phyloP scores from a whole-genome alignment of 1,140 invertebrate genomes.

The Temnothorax curvispinosus region DNA sequence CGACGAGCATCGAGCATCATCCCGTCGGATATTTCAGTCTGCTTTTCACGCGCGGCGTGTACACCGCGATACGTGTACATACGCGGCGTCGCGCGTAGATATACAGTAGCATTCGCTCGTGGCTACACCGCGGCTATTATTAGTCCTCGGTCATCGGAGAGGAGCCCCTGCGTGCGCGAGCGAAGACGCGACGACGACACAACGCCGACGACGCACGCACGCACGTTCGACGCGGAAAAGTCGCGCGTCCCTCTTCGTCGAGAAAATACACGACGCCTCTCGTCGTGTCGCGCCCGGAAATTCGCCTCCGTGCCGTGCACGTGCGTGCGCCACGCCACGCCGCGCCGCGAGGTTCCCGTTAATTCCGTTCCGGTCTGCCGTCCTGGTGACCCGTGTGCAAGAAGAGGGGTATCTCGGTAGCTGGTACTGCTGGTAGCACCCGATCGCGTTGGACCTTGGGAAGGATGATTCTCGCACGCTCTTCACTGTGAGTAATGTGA shows the following conservation, averaged over 20 bases:
- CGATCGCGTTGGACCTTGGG: conserved; percentile 54
- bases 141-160: conserved; percentile 83
- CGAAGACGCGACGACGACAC: conserved; percentile 41
- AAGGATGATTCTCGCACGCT: conserved; percentile 80
- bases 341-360: background rate
- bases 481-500: conserved; percentile 79
- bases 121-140: conserved; percentile 79
- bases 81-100: conserved; percentile 59
- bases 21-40: conserved; percentile 76
- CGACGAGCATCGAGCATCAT: background rate
- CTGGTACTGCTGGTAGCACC: background rate
- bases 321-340: background rate
- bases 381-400: background rate
- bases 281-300: conserved; percentile 9
- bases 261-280: conserved; percentile 38
- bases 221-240: conserved; percentile 57
- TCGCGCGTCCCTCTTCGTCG: conserved; percentile 13
- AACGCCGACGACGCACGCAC: conserved; percentile 26
- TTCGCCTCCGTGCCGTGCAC: background rate
- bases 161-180: conserved; percentile 64
- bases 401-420: conserved; percentile 31
- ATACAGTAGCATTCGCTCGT: conserved; percentile 66
- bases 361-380: too few relatives aligned
- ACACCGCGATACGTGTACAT: conserved; percentile 57
- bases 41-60: conserved; percentile 55